These are phyloP conservation scores for Saiga tatarica DNA, from an alignment of 2,113 vertebrate genomes.

Conservation along the genomic window DNA sequence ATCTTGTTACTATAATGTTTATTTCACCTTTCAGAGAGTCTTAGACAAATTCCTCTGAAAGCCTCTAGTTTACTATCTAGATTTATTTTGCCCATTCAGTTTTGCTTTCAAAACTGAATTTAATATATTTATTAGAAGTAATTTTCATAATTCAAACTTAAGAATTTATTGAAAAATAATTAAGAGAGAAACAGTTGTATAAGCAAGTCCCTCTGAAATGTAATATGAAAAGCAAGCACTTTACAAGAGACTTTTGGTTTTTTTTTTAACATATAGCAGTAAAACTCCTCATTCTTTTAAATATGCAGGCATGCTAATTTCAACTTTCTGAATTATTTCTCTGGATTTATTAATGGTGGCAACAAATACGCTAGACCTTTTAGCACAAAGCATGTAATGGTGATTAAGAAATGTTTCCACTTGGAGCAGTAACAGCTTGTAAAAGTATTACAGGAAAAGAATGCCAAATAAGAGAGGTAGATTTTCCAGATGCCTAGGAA, in stretches of 20 bases:
- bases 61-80: neutral
- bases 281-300: neutral
- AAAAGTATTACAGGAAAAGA: conserved; percentile 34
- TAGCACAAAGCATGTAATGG: neutral
- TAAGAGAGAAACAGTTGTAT: neutral
- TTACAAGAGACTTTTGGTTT: neutral
- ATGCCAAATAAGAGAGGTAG: conserved; percentile 46
- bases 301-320: neutral
- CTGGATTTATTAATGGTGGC: neutral
- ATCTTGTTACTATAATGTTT: conserved; percentile 35
- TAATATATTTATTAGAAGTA: neutral
- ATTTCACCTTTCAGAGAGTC: conserved; percentile 38
- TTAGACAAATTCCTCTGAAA: neutral
- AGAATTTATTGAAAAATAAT: neutral
- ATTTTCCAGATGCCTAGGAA: conserved; percentile 65
- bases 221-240: neutral
- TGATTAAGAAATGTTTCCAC: conserved; percentile 42
- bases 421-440: conserved; percentile 40
- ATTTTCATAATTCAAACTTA: neutral
- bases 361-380: neutral
- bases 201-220: neutral
- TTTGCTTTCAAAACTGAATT: neutral
- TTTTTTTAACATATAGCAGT: neutral
- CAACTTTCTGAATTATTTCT: neutral
- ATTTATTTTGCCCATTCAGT: neutral